Evolutionary conservation across 2,113 vertebrate species (phyloP).

Genomic region (Ceyx cyanopectus): DNA sequence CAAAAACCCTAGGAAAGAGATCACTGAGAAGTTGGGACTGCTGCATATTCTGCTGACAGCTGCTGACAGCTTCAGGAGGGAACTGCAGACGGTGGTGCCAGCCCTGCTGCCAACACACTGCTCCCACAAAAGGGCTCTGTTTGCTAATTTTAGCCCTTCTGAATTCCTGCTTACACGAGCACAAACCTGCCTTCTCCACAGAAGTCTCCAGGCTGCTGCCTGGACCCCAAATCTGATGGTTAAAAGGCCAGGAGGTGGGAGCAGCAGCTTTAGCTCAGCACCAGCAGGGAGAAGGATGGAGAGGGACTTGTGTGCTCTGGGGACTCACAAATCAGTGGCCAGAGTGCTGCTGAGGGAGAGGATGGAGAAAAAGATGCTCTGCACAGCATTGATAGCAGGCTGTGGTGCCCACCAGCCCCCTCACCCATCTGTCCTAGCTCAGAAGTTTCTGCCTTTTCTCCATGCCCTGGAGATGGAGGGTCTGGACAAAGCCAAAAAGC

Average conservation of each 20-base stretch:
- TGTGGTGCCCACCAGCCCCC: background rate
- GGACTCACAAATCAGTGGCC: background rate
- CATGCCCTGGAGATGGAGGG: background rate
- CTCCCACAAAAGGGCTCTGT: constrained; percentile 34
- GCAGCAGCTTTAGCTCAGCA: background rate
- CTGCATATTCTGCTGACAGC: background rate
- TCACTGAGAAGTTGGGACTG: background rate
- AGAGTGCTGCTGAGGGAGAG: background rate
- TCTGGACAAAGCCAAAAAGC: constrained; percentile 13
- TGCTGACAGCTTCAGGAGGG: constrained; percentile 43
- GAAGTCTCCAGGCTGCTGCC: background rate
- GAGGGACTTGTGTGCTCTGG: fast-evolving
- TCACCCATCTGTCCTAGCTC: background rate
- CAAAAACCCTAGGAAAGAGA: constrained; percentile 22
- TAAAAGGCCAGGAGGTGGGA: background rate
- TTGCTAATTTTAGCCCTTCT: constrained; percentile 49
- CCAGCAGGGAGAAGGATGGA: background rate
- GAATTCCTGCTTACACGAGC: constrained; percentile 1
- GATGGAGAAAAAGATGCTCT: background rate
- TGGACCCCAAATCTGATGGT: background rate
- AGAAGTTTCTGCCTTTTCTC: background rate
- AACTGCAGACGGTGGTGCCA: fast-evolving
- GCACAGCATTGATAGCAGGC: background rate
- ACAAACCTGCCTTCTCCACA: background rate
- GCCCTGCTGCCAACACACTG: background rate